These are phyloP conservation scores for Drosophila mimica DNA, from an alignment of 2,888 invertebrate species.

Conservation along the genomic window DNA sequence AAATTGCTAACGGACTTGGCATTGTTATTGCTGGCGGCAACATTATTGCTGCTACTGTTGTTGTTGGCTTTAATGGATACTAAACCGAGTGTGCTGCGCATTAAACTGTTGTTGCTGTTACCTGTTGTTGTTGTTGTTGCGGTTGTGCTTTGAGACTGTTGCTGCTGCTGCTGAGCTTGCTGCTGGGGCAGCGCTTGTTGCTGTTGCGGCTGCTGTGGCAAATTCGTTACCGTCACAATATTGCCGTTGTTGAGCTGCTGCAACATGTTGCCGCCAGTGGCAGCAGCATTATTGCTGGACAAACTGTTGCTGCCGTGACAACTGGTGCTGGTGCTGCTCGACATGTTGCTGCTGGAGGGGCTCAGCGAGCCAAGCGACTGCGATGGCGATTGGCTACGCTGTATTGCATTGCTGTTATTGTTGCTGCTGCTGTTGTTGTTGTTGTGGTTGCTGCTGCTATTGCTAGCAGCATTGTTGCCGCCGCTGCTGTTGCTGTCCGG, in stretches of 20 bases:
- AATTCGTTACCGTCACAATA: constrained; percentile 70
- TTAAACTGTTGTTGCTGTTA: constrained; percentile 84
- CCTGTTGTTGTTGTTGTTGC: constrained; percentile 76
- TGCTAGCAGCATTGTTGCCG: constrained; percentile 23
- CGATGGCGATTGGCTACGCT: constrained; percentile 84
- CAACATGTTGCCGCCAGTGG: constrained; percentile 60
- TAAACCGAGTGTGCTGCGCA: constrained; percentile 85
- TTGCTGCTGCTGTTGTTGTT: constrained; percentile 37
- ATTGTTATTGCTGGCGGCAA: constrained; percentile 39
- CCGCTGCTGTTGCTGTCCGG: constrained; percentile 21
- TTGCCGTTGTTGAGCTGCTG: constrained; percentile 71
- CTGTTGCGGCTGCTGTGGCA: constrained; percentile 62
- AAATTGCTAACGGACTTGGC: constrained; percentile 81
- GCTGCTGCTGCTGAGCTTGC: constrained; percentile 56
- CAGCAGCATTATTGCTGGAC: constrained; percentile 59
- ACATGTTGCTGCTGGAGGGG: constrained; percentile 85
- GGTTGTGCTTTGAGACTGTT: constrained; percentile 57
- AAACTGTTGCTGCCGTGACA: constrained; percentile 74
- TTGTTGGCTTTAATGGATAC: constrained; percentile 83
- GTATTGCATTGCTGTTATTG: constrained; percentile 60
- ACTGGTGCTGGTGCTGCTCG: constrained; percentile 83
- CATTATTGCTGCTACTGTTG: constrained; percentile 50
- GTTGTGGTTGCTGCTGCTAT: constrained; percentile 5
- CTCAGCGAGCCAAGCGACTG: constrained; percentile 84
- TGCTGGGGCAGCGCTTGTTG: constrained; percentile 38